phyloP scores from a whole-genome alignment of 1,140 invertebrate species.

The Lamellibrachia luymesi region DNA sequence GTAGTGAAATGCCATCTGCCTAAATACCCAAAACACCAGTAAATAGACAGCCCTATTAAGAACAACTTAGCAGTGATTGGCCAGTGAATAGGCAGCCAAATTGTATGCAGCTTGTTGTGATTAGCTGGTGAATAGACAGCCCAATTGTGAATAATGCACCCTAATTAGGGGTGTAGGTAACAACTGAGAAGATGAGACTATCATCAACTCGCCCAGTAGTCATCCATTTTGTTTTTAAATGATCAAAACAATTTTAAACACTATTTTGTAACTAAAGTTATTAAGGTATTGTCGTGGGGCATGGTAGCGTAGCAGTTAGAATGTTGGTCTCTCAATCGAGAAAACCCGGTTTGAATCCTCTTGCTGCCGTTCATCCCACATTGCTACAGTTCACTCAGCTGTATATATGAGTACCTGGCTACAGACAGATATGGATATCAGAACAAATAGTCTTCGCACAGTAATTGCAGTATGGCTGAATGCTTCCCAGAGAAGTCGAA shows the following conservation, averaged over 20 bases:
- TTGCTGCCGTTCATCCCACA: too few relatives aligned
- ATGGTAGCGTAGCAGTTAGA: too few relatives aligned
- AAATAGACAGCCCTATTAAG: neutral
- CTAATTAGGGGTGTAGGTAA: neutral
- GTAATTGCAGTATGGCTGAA: too few relatives aligned
- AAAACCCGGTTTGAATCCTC: too few relatives aligned
- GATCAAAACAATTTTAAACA: neutral
- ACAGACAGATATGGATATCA: too few relatives aligned
- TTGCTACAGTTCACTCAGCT: too few relatives aligned
- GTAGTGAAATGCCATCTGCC: neutral
- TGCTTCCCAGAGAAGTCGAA: too few relatives aligned
- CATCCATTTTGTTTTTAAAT: neutral
- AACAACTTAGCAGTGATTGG: neutral
- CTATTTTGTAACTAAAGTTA: neutral
- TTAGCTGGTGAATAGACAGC: neutral
- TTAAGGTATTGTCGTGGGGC: neutral
- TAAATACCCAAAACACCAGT: neutral
- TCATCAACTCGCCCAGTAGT: neutral
- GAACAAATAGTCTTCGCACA: too few relatives aligned
- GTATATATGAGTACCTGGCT: too few relatives aligned
- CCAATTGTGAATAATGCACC: neutral
- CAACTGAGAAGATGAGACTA: neutral
- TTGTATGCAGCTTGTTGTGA: neutral
- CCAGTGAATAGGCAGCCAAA: neutral
- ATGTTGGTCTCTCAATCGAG: too few relatives aligned